phyloP scores from a whole-genome alignment of 2,113 vertebrate genomes.

The Hepsetus odoe region DNA sequence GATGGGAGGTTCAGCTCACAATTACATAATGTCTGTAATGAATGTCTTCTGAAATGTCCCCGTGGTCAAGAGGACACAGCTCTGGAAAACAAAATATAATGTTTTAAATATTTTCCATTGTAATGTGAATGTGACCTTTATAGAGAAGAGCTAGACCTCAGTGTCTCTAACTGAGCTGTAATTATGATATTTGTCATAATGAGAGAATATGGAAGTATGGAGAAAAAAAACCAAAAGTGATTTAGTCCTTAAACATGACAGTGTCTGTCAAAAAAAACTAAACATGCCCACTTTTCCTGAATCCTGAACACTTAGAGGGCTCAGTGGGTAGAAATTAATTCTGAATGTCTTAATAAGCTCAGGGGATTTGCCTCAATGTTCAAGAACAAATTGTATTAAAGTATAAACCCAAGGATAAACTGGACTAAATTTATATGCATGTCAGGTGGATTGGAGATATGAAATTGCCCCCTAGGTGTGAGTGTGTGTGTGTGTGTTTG shows the following conservation, averaged over 20 bases:
- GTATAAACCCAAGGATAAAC: too few species aligned
- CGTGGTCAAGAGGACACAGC: not conserved
- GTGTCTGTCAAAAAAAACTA: too few species aligned
- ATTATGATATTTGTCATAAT: slow-evolving; percentile 75
- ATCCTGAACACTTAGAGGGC: too few species aligned
- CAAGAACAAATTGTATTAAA: too few species aligned
- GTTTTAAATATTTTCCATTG: slow-evolving; percentile 8
- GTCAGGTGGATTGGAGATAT: too few species aligned
- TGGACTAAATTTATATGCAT: too few species aligned
- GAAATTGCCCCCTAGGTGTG: too few species aligned
- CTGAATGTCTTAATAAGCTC: too few species aligned
- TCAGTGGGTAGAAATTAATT: too few species aligned
- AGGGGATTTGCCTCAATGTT: too few species aligned
- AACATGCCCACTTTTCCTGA: too few species aligned
- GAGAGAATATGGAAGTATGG: slow-evolving; percentile 63
- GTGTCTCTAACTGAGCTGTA: slow-evolving; percentile 66
- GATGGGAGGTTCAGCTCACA: slow-evolving; percentile 6
- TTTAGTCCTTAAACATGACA: not conserved
- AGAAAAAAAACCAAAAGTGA: slow-evolving; percentile 54
- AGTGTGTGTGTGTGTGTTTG: too few species aligned
- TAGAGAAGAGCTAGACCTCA: slow-evolving; percentile 71
- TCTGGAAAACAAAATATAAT: not conserved
- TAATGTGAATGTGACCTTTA: slow-evolving; percentile 74
- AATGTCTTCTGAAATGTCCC: slow-evolving; percentile 1
- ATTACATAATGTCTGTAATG: slow-evolving; percentile 10